Base-by-base conservation (phyloP, 2,113 vertebrate species). In the Lepus timidus region DNA sequence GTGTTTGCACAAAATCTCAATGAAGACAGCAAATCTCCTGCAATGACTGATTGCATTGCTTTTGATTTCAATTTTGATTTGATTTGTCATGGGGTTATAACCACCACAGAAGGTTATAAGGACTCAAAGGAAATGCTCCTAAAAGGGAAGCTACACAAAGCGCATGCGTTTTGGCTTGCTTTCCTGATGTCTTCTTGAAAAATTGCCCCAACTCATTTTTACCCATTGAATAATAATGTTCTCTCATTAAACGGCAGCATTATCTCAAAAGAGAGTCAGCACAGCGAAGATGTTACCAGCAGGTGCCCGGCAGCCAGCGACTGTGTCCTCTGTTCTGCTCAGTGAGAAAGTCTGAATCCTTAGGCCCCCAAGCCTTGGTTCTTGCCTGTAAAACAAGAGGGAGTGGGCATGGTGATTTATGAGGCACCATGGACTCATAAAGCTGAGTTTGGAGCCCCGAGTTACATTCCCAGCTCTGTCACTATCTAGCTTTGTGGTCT, bases 201-300 rank as follows among this genome's bases (percentile, higher is more conserved):
- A 62, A 68, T 4, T 73, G 29, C 73, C 89, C 44, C 61, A 6
- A n/a, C 76, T 23, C 25, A 61, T 89, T 75, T 84, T 33, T 83
- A 67, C 44, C 68, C 62, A 55, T 73, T 79, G 44, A 44, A 44
- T 55, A 81, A 67, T 58, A n/a, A 71, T 73, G 36, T 68, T 33
- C 74, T 67, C 39, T 82, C 10, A 1, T 65, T 70, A 22, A 88
- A 12, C 9, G n/a, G 49, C 39, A 81, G 55, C 33, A n/a, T 70
- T 25, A 29, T 65, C n/a, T 70, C 51, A 67, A 78, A 71, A 74
- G 62, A 85, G 88, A 90, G 55, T 79, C 65, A 49, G 80, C 74
- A 20, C 25, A 17, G 20, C 9, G 33, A 90, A 80, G 58, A 7
- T 44, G 70, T 49, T 6, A 62, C 74, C 55, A 44, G 11, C 75